These are phyloP conservation scores for Lepeophtheirus nordmannii DNA, from an alignment of 2,888 invertebrate species.

Conservation along the genomic window DNA sequence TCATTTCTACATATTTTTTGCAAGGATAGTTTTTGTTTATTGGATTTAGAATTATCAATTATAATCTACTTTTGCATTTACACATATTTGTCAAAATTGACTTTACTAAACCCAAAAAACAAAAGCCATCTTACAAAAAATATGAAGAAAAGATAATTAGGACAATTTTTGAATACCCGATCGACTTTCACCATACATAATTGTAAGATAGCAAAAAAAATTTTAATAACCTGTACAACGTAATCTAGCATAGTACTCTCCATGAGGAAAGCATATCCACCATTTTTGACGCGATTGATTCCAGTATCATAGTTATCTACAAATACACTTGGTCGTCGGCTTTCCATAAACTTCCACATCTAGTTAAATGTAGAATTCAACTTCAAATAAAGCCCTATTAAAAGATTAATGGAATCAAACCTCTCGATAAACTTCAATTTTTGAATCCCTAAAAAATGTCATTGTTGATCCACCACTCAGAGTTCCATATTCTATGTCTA, in stretches of 20 bases:
- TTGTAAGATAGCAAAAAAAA: no score
- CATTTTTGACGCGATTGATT: constrained; percentile 50
- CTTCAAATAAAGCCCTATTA: constrained; percentile 45
- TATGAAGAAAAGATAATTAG: no score
- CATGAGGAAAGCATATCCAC: constrained; percentile 93
- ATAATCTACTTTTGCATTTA: no score
- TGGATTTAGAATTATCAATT: no score
- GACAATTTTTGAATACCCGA: no score
- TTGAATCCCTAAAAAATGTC: constrained; percentile 71
- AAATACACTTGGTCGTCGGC: constrained; percentile 58
- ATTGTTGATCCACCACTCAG: constrained; percentile 85
- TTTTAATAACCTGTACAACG: constrained; percentile 48
- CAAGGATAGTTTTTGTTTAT: no score
- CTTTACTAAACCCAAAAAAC: no score
- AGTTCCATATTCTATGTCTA: constrained; percentile 81
- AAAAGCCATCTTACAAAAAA: no score
- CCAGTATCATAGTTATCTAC: constrained; percentile 82
- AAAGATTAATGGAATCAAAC: background rate
- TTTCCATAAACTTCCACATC: constrained; percentile 93
- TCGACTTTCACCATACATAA: no score
- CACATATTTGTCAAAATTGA: no score
- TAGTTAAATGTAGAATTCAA: constrained; percentile 76
- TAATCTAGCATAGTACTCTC: constrained; percentile 96
- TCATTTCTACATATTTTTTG: no score
- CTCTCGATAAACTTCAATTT: constrained; percentile 17